Evolutionary conservation across 2,888 invertebrate species (phyloP).

Genomic region (Epicampocera succincta): DNA sequence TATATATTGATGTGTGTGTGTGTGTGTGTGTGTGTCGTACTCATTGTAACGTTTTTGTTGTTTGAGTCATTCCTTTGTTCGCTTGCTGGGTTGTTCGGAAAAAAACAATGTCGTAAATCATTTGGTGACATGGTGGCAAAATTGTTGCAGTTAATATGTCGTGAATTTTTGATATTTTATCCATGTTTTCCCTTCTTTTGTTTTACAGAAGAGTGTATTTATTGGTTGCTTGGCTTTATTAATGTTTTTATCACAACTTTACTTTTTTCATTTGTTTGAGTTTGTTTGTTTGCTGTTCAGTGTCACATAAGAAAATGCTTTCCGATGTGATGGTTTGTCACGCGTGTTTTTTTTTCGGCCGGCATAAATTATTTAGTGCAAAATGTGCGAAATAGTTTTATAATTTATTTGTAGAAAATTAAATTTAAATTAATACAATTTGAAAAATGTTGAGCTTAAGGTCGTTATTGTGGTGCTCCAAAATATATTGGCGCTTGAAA

Average conservation of each 20-base stretch:
- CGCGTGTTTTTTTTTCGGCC: not conserved
- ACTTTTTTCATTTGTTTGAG: not conserved
- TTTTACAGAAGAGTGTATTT: slow-evolving; percentile 26
- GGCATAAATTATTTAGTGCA: slow-evolving; percentile 1
- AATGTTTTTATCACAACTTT: not conserved
- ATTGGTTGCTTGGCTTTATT: slow-evolving; percentile 49
- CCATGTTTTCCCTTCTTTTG: slow-evolving; percentile 47
- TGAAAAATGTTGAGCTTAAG: no score
- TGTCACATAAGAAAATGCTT: not conserved
- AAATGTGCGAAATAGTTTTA: slow-evolving; percentile 16
- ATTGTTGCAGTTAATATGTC: slow-evolving; percentile 72
- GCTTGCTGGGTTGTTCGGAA: slow-evolving; percentile 49
- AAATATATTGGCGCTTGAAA: no score
- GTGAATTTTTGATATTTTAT: slow-evolving; percentile 69
- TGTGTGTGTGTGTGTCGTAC: slow-evolving; percentile 24
- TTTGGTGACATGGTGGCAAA: slow-evolving; percentile 72
- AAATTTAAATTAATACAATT: slow-evolving; percentile 56
- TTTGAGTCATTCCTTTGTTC: slow-evolving; percentile 14
- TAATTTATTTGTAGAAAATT: slow-evolving; percentile 54
- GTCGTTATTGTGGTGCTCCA: no score
- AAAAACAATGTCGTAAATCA: slow-evolving; percentile 71
- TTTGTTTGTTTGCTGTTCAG: not conserved
- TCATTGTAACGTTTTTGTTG: slow-evolving; percentile 28
- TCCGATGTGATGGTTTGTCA: not conserved
- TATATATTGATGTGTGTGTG: slow-evolving; percentile 4